phyloP scores from a whole-genome alignment of 2,888 invertebrate genomes.

The Microdon myrmicae region DNA sequence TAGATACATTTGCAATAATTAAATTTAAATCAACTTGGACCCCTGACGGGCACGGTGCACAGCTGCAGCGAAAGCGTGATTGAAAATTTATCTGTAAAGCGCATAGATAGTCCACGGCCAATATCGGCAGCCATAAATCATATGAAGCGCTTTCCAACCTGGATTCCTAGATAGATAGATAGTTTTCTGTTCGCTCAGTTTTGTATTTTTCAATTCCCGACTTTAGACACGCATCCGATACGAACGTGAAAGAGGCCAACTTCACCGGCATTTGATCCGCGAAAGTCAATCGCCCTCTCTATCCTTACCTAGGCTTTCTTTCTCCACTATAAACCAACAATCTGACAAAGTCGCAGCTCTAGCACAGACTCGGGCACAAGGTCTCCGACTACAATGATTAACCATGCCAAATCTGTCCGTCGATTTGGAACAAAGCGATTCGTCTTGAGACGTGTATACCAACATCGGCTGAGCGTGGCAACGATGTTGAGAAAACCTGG shows the following conservation, averaged over 20 bases:
- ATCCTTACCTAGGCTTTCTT: too few species aligned
- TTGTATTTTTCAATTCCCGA: constrained; percentile 3
- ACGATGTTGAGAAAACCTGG: constrained; percentile 8
- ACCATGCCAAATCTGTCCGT: constrained; percentile 55
- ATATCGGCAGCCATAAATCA: constrained; percentile 51
- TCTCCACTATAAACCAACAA: too few species aligned
- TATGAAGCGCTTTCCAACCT: constrained; percentile 40
- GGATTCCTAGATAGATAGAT: too few species aligned
- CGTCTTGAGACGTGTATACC: constrained; percentile 53
- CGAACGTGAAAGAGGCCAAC: constrained; percentile 48
- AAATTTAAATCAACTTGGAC: constrained; percentile 36
- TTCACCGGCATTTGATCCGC: constrained; percentile 37
- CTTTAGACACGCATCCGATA: constrained; percentile 40
- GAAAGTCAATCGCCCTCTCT: too few species aligned
- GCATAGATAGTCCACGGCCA: constrained; percentile 22
- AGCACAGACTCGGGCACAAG: too few species aligned
- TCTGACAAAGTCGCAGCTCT: too few species aligned
- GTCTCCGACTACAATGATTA: constrained; percentile 19
- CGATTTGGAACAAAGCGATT: constrained; percentile 65
- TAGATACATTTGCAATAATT: constrained; percentile 45
- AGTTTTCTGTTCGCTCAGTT: constrained; percentile 16
- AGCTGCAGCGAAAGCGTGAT: constrained; percentile 31
- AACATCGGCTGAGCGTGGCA: constrained; percentile 10
- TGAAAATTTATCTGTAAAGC: constrained; percentile 38
- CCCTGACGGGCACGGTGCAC: constrained; percentile 21